phyloP scores from a whole-genome alignment of 2,113 vertebrate genomes.

The Monopterus albus region DNA sequence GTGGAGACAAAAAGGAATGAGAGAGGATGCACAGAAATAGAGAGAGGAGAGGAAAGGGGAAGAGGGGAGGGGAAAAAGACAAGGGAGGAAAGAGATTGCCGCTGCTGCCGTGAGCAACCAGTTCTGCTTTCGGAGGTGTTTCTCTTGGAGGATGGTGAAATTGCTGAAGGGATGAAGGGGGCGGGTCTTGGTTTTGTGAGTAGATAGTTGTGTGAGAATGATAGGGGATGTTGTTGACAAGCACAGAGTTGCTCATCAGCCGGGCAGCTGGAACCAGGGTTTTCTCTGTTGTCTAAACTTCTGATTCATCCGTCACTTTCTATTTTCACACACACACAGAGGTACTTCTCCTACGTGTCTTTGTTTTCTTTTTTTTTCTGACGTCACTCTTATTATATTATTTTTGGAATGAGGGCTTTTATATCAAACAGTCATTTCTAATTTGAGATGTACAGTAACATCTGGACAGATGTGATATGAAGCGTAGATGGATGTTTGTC shows the following conservation, averaged over 20 bases:
- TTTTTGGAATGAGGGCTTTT: conserved; percentile 7
- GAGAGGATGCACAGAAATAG: conserved; percentile 50
- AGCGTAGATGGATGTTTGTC: conserved; percentile 10
- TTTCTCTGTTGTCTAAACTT: conserved; percentile 67
- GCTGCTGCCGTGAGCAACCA: conserved; percentile 33
- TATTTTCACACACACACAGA: conserved; percentile 21
- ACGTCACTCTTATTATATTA: conserved; percentile 4
- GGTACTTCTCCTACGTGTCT: neutral
- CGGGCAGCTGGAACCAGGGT: conserved; percentile 48
- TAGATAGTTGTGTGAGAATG: conserved; percentile 68
- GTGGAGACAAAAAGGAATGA: conserved; percentile 53
- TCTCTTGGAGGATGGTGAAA: conserved; percentile 65
- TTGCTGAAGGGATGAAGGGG: conserved; percentile 65
- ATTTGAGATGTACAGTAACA: neutral
- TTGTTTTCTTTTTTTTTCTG: neutral
- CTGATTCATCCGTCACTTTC: conserved; percentile 67
- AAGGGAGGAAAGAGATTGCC: conserved; percentile 4
- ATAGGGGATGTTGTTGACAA: conserved; percentile 68
- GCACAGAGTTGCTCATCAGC: conserved; percentile 61
- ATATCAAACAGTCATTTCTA: neutral
- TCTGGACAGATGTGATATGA: conserved; percentile 27
- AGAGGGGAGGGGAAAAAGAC: conserved; percentile 4
- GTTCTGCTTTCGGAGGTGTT: conserved; percentile 59
- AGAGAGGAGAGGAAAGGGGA: conserved; percentile 20
- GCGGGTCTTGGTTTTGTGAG: conserved; percentile 69